Evolutionary conservation across 2,888 invertebrate genomes (phyloP).

Genomic region (Gymnoscelis rufifasciata): DNA sequence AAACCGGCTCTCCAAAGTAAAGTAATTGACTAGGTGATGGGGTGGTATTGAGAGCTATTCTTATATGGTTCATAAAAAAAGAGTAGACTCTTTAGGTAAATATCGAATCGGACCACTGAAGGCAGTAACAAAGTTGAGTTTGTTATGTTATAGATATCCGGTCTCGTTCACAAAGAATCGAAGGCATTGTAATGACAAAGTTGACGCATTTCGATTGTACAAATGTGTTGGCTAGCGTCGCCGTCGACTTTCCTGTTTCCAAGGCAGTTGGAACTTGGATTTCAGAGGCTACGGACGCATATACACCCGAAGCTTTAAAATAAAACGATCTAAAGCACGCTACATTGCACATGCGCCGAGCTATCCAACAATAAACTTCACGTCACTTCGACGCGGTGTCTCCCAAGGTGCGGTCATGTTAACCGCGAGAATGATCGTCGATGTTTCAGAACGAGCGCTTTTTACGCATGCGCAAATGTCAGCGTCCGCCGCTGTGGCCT

Average conservation of each 20-base stretch:
- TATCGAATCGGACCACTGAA: too few relatives aligned
- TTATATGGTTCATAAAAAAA: too few relatives aligned
- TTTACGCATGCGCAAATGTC: conserved; percentile 13
- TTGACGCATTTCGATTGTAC: too few relatives aligned
- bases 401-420: conserved; percentile 8
- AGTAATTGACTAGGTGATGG: too few relatives aligned
- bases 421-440: conserved; percentile 7
- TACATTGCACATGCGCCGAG: conserved; percentile 15
- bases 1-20: too few relatives aligned
- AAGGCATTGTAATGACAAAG: too few relatives aligned
- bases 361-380: conserved; percentile 12
- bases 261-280: conserved; percentile 2
- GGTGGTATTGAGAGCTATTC: too few relatives aligned
- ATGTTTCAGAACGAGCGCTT: conserved; percentile 13
- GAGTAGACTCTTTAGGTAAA: too few relatives aligned
- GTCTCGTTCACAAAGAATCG: too few relatives aligned
- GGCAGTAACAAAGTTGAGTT: too few relatives aligned
- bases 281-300: conserved; percentile 7
- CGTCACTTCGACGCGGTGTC: conserved; percentile 12
- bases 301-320: not conserved
- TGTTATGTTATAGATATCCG: too few relatives aligned
- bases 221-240: not conserved
- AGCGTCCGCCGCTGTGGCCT: conserved; percentile 6
- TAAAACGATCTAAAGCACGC: conserved; percentile 11
- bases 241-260: not conserved